Evolutionary conservation across 2,888 invertebrate genomes (phyloP), one percentile per base, ranked within the genome.

Genomic region (Lasioglossum zephyrum): DNA sequence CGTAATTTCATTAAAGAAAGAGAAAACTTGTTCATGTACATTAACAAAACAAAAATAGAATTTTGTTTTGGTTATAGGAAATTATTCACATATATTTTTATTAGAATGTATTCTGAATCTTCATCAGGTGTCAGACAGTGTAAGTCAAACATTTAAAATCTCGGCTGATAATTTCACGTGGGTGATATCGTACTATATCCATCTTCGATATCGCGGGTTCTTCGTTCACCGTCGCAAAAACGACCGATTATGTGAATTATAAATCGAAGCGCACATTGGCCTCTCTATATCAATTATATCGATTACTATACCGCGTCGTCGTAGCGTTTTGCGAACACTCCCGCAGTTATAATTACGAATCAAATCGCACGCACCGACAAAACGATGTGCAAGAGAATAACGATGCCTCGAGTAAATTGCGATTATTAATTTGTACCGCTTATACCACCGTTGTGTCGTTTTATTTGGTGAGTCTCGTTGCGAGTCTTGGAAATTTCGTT

Each of bases 191-290:
- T 16, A 47, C 47, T 47, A 4, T 47, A 47, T 47, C 47, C 16
- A 47, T 16, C 47, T 4, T 53, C 78, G 77, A 79, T 75, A 77
- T 36, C 69, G 49, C 47, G 66, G 77, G 36, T 60, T 36, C n/a
- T 70, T 53, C 31, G 60, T 74, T 63, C 69, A 47, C 79, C 63
- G 72, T 77, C 39, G 73, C 69, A 57, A 74, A 78, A 77, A 70
- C 79, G 41, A 79, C 66, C 18, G 66, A 81, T 73, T 9, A 4
- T 11, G 31, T 84, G 6, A 36, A 22, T 49, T 57, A 66, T 36
- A 66, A 77, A 84, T 81, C 87, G 79, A 89, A 85, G 79, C 88
- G 85, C 89, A 88, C 87, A 88, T 85, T 87, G 87, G 89, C 89
- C 87, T 89, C 88, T 81, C 80, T 84, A 72, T 77, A 73, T 81